Evolutionary conservation across 2,888 invertebrate species (phyloP), one percentile per base, ranked within the genome.

Genomic region (Erannis defoliaria): DNA sequence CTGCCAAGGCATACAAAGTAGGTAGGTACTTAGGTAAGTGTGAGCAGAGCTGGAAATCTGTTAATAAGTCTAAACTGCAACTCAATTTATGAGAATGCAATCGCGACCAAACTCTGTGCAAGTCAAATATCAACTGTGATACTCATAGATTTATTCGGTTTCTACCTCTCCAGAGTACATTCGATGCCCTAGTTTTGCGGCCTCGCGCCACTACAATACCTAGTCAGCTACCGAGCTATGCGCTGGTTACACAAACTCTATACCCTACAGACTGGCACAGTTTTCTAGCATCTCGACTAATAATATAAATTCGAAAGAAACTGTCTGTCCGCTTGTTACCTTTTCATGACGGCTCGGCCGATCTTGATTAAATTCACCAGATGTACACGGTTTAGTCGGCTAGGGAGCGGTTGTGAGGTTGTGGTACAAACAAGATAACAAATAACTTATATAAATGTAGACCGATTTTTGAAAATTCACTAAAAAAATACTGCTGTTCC

Each of bases 121-220:
- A 63, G 54, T 61, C 63, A 56, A 57, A 66, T 37, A 60, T 53
- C 56, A 33, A 37, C 57, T 43, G 77, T 10, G 31, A 46, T 46
- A 45, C 21, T 74, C 69, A 23, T 35, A 49, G 29, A 43, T 61
- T 21, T 45, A 51, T 45, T 45, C 43, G 50, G 55, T 45, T 45
- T 18, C 43, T 77, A 75, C 81, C 80, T 82, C 84, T 18, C 71
- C 82, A 61, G 74, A 72, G 79, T 80, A 77, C 77, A 78, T 81
- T 77, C 75, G 71, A 72, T 80, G 89, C 75, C 86, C 88, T 77
- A 88, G 78, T 83, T 89, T 68, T 78, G 66, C 75, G 82, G 74
- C 85, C 86, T 78, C 80, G 78, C 54, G 62, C 54, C 58, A 80
- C 54, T 57, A 80, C 78, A 81, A 81, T 82, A 80, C 77, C 79